Conservation (phyloP, 2,797 vertebrate species). For the Sciurus vulgaris region DNA sequence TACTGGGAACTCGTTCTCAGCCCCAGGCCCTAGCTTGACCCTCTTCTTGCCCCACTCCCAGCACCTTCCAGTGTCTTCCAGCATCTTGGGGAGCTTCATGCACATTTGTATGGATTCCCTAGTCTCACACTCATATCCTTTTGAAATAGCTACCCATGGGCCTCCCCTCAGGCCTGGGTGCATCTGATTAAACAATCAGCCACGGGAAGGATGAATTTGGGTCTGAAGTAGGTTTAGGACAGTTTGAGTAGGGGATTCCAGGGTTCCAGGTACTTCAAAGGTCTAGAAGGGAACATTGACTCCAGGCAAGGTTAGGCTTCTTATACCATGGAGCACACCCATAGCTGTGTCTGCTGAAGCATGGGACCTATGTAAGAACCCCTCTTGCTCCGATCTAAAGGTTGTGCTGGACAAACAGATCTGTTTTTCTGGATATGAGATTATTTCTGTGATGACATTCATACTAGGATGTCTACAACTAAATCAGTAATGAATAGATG, state of each 20-base stretch:
- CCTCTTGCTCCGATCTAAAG: background rate
- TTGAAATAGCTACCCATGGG: background rate
- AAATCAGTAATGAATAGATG: background rate
- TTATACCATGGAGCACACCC: too few species aligned
- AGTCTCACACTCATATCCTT: background rate
- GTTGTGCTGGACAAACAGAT: background rate
- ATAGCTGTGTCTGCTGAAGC: background rate
- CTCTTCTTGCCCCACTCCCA: background rate
- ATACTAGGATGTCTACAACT: background rate
- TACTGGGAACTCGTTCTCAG: background rate
- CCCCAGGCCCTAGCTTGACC: accelerated
- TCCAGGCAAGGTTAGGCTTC: background rate
- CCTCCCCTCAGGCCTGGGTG: background rate
- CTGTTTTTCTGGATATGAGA: background rate
- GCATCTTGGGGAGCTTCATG: background rate
- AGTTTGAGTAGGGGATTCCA: background rate
- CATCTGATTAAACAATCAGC: background rate
- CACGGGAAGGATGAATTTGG: background rate
- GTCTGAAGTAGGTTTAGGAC: background rate
- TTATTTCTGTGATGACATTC: background rate
- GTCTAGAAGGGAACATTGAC: background rate
- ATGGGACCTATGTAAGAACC: accelerated
- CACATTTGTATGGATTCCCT: background rate
- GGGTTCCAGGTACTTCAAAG: too few species aligned
- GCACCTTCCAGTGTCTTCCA: background rate